Base-by-base conservation (phyloP, 1,140 invertebrate species). In the Chelonus insularis region DNA sequence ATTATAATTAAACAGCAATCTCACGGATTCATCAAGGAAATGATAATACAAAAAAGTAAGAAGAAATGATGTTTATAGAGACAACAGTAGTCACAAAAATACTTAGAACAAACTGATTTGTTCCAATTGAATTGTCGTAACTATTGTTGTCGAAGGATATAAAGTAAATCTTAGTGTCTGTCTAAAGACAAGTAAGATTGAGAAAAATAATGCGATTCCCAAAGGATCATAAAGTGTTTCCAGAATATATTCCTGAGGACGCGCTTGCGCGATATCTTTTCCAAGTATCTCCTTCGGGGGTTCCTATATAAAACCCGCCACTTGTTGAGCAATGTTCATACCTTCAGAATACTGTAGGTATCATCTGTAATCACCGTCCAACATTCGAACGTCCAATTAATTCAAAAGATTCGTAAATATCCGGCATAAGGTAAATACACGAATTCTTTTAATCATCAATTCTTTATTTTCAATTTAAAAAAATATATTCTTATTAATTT, bases 281-380 rank as follows among this genome's bases (percentile, higher is more conserved):
- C 25, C 25, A 16, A 5, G 14, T 29, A 43, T 57, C 39, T 41
- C 56, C 29, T 47, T 67, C 67, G 60, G 65, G 66, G 67, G 65
- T 69, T 60, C 56, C 69, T 74, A 68, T 81, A 81, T 81, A 81
- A 81, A 80, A 74, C 75, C 71, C 70, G 72, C 74, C 75, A 81
- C 79, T 81, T 81, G 79, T 81, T 81, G 78, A 80, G 69, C 79
- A 62, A 68, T 72, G 68, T 66, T 68, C 77, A 80, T 80, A 78
- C 67, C 73, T 73, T 65, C 66, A 65, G 66, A 70, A 69, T 65
- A 70, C 64, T 68, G 71, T 70, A 66, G 69, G 68, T 73, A 74
- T 72, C 68, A 66, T 67, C 64, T 54, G 43, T 65, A 62, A 68
- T 20, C 25, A 69, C 62, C 66, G 66, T 68, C 68, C 66, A 69